phyloP scores from a whole-genome alignment of 1,140 invertebrate genomes.

The Myzus persicae region DNA sequence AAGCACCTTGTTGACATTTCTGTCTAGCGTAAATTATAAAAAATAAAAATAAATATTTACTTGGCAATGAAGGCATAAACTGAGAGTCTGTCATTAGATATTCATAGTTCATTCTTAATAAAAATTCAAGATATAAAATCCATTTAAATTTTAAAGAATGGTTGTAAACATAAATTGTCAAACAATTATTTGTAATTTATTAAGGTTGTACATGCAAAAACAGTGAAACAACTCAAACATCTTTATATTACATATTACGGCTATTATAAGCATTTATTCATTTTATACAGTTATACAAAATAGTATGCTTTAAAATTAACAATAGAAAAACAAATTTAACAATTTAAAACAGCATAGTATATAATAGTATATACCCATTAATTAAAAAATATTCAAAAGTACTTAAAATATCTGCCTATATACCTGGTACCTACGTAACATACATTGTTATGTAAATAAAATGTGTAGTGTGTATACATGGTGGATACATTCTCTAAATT shows the following conservation, averaged over 20 bases:
- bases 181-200: neutral
- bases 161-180: neutral
- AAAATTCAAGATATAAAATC: neutral
- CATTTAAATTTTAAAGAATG: neutral
- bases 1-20: neutral
- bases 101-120: no score
- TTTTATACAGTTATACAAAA: neutral
- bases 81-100: no score
- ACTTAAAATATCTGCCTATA: neutral
- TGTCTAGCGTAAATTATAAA: neutral
- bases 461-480: neutral
- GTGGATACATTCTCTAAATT: neutral
- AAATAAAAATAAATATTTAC: neutral
- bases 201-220: neutral
- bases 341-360: neutral
- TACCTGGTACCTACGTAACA: neutral
- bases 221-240: neutral
- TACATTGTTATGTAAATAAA: neutral
- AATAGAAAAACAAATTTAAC: neutral
- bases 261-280: slow-evolving; percentile 13
- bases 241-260: neutral
- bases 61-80: no score
- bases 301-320: neutral
- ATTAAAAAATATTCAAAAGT: neutral
- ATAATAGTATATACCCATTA: neutral